Evolutionary conservation across 2,797 vertebrate species (phyloP), one percentile per base, ranked within the genome.

Genomic region (Varecia variegata): DNA sequence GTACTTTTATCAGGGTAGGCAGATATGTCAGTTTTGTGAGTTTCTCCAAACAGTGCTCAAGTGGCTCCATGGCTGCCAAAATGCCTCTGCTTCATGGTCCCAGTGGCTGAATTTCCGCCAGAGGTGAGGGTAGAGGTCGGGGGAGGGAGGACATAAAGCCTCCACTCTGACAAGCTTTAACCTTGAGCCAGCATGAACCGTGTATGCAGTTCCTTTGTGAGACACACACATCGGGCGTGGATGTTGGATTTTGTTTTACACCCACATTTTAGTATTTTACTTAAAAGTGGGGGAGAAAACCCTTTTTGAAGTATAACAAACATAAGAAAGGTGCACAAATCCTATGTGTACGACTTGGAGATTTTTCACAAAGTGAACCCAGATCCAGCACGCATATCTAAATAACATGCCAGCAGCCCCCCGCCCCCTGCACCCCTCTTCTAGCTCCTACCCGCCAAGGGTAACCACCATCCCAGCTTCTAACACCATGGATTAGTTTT

Each of bases 31-130:
- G n/a, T 47, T 68, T n/a, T 40, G 35, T 65, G 68, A n/a, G 23
- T 86, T 96, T 87, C 30, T 87, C 83, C 7, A 2, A 67, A 76
- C 32, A 54, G 54, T 27, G 1, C 10, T 77, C 70, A 77, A 47
- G 58, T 77, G 76, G 27, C 58, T 38, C 87, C 38, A 23, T 4
- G 38, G 71, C 88, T 84, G 67, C 76, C 88, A 90, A 68, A 77
- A 84, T 25, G 30, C 65, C 65, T 84, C 84, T 86, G 40, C 43
- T 91, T 90, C 76, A 73, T 92, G 76, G 38, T 65, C 71, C 83
- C 58, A 43, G 60, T 23, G 56, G 54, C 79, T 81, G 56, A 86
- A 60, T 84, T 85, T 93, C 40, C 83, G 84, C 84, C 71, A 73
- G 50, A 81, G 52, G 35, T 43, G 32, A 35, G 74, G 65, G 21